Conservation (phyloP, 2,888 invertebrate species). For the Pseudolycoriella hygida region DNA sequence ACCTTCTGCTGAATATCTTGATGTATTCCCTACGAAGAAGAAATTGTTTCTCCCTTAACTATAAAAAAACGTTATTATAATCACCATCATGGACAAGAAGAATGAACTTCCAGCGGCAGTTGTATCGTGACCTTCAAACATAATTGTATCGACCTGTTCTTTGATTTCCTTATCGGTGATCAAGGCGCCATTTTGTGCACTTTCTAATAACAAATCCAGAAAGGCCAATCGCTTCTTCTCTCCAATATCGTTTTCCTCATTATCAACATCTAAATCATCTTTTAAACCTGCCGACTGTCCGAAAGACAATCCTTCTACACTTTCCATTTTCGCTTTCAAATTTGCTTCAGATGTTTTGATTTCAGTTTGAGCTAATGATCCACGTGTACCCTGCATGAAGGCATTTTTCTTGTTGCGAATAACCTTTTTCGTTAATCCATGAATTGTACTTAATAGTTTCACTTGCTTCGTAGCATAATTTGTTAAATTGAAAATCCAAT, state of each 20-base stretch:
- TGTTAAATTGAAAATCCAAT: constrained; percentile 58
- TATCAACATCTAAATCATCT: constrained; percentile 68
- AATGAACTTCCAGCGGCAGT: constrained; percentile 69
- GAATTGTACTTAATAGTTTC: constrained; percentile 56
- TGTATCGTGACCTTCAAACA: constrained; percentile 77
- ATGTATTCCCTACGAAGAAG: constrained; percentile 35
- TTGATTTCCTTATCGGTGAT: constrained; percentile 62
- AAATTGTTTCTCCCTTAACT: too few relatives aligned
- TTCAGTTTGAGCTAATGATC: constrained; percentile 24
- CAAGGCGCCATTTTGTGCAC: constrained; percentile 50
- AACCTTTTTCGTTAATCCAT: constrained; percentile 64
- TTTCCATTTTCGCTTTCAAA: constrained; percentile 13
- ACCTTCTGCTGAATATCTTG: constrained; percentile 55
- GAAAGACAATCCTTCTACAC: constrained; percentile 49
- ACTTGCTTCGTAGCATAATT: constrained; percentile 57
- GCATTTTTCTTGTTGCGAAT: constrained; percentile 61
- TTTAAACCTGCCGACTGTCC: constrained; percentile 55
- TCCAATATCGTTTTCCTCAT: constrained; percentile 58
- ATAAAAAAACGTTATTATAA: too few relatives aligned
- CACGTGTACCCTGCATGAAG: constrained; percentile 43
- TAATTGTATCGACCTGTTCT: constrained; percentile 71
- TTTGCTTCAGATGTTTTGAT: constrained; percentile 15
- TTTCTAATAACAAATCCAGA: constrained; percentile 68
- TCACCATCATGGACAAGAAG: constrained; percentile 49
- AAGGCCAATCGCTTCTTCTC: constrained; percentile 74